Conservation (phyloP, 2,888 invertebrate species). For the Polymixis lichenea region DNA sequence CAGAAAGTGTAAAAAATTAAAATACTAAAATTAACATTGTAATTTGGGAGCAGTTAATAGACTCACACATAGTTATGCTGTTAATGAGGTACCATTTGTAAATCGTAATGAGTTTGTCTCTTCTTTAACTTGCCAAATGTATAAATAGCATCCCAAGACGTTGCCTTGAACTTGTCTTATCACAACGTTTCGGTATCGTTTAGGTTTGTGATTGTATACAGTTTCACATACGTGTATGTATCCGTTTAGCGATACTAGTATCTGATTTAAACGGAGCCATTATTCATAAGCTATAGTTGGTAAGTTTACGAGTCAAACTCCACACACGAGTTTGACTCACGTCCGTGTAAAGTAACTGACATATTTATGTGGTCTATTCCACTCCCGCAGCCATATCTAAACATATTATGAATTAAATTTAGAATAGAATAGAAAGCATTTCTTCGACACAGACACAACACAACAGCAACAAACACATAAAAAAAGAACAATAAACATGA, state of each 20-base stretch:
- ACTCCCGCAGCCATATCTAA: not conserved
- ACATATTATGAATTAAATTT: too few relatives aligned
- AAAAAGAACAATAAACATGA: too few relatives aligned
- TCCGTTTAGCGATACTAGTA: not conserved
- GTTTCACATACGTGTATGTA: not conserved
- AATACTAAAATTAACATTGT: too few relatives aligned
- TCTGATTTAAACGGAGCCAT: not conserved
- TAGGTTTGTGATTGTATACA: not conserved
- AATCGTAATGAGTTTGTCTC: too few relatives aligned
- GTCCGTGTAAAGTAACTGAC: conserved; percentile 1
- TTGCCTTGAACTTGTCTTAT: not conserved
- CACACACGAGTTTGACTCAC: not conserved
- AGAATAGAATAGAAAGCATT: too few relatives aligned
- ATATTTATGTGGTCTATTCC: not conserved
- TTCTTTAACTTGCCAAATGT: too few relatives aligned
- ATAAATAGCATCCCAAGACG: not conserved
- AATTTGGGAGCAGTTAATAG: too few relatives aligned
- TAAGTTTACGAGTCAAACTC: conserved; percentile 5
- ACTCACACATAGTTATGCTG: too few relatives aligned
- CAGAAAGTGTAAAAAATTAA: too few relatives aligned
- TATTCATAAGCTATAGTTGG: conserved; percentile 6
- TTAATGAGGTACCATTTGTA: too few relatives aligned
- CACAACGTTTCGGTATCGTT: not conserved
- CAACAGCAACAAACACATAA: too few relatives aligned
- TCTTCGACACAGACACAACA: too few relatives aligned